Evolutionary conservation across 2,113 vertebrate species (phyloP).

Genomic region (Crypturellus undulatus): DNA sequence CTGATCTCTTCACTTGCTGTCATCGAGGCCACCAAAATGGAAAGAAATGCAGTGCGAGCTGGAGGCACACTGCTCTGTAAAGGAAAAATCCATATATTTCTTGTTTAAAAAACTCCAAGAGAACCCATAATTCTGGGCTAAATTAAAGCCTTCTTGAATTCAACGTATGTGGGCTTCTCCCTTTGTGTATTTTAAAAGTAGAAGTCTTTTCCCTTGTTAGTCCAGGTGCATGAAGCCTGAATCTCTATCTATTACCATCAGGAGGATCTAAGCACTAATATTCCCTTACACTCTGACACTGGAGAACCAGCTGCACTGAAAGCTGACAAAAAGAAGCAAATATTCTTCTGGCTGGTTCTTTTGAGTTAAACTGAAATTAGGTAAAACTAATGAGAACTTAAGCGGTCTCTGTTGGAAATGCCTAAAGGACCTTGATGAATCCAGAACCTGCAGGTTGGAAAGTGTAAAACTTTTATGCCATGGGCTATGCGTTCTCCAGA

Average conservation of each 20-base stretch:
- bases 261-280: background rate
- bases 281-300: rapidly evolving
- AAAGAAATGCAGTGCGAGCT: background rate
- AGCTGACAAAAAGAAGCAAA: background rate
- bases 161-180: background rate
- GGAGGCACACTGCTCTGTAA: background rate
- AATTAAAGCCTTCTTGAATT: background rate
- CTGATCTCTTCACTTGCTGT: slow-evolving; percentile 25
- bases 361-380: background rate
- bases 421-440: rapidly evolving
- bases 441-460: background rate
- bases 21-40: background rate
- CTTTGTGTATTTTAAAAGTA: background rate
- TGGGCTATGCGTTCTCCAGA: background rate
- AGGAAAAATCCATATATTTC: background rate
- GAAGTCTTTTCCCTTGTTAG: background rate
- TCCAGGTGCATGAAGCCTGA: background rate
- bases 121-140: background rate
- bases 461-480: background rate
- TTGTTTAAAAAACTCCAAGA: background rate
- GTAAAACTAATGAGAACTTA: background rate
- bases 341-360: background rate
- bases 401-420: background rate
- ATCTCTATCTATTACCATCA: background rate
- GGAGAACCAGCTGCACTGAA: background rate